These are phyloP conservation scores for Nannobrachium achirus DNA, from an alignment of 2,113 vertebrate genomes.

Conservation along the genomic window DNA sequence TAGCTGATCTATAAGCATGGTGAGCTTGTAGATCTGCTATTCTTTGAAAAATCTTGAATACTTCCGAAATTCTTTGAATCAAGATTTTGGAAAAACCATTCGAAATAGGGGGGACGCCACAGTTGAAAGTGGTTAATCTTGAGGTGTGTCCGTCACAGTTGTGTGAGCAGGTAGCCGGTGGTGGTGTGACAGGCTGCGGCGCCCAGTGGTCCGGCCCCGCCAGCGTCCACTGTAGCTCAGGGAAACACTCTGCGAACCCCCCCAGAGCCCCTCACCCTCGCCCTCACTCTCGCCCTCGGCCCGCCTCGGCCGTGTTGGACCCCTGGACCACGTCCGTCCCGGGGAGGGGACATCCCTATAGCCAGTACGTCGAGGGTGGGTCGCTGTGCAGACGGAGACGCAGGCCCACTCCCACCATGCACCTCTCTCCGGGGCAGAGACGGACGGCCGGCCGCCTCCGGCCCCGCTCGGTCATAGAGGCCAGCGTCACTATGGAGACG, in stretches of 20 bases:
- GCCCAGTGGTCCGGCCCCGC: slow-evolving; percentile 52
- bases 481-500: slow-evolving; percentile 70
- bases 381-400: slow-evolving; percentile 68
- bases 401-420: slow-evolving; percentile 57
- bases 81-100: no score
- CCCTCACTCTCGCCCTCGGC: slow-evolving; percentile 55
- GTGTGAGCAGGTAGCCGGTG: slow-evolving; percentile 77
- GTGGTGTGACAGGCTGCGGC: slow-evolving; percentile 62
- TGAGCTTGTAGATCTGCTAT: no score
- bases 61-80: no score
- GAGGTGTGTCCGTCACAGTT: slow-evolving; percentile 73
- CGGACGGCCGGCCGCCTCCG: slow-evolving; percentile 58
- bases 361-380: slow-evolving; percentile 65
- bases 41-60: no score
- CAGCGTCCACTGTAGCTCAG: slow-evolving; percentile 64
- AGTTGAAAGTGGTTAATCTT: no score
- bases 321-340: slow-evolving; percentile 54
- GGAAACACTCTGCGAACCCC: slow-evolving; percentile 63
- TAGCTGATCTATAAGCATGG: no score
- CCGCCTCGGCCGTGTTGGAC: slow-evolving; percentile 69
- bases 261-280: slow-evolving; percentile 43
- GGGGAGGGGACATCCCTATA: slow-evolving; percentile 61
- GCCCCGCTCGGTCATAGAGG: slow-evolving; percentile 76
- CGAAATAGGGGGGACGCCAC: no score
- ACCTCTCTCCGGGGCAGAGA: slow-evolving; percentile 53